Conservation (phyloP, 2,888 invertebrate genomes). For the Autographa gamma region DNA sequence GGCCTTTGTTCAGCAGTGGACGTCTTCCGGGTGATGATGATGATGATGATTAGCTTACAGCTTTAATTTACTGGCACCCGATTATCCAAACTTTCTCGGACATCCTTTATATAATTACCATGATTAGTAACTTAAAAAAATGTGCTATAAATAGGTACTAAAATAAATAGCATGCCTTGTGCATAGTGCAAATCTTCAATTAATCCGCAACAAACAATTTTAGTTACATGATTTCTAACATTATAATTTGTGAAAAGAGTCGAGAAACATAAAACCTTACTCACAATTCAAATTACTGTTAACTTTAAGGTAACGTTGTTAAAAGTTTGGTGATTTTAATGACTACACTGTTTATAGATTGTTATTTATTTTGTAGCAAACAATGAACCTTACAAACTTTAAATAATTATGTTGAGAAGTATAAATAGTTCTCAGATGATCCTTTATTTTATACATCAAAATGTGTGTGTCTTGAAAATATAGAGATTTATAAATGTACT, state of each 20-base stretch:
- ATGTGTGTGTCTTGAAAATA: neutral
- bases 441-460: neutral
- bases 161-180: too few relatives aligned
- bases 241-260: neutral
- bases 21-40: too few relatives aligned
- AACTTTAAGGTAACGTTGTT: slow-evolving; percentile 11
- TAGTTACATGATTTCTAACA: neutral
- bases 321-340: slow-evolving; percentile 8
- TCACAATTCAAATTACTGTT: neutral
- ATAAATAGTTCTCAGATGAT: neutral
- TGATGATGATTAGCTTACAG: too few relatives aligned
- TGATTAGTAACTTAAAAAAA: too few relatives aligned
- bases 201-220: neutral
- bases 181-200: too few relatives aligned
- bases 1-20: too few relatives aligned
- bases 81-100: too few relatives aligned
- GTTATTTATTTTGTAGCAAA: neutral
- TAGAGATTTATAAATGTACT: too few relatives aligned
- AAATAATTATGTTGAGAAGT: neutral
- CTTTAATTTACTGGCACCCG: too few relatives aligned
- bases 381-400: neutral
- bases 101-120: too few relatives aligned
- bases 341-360: neutral
- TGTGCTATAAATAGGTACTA: too few relatives aligned
- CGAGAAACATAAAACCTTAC: neutral